phyloP scores from a whole-genome alignment of 2,113 vertebrate genomes.

The Ciconia stormi region DNA sequence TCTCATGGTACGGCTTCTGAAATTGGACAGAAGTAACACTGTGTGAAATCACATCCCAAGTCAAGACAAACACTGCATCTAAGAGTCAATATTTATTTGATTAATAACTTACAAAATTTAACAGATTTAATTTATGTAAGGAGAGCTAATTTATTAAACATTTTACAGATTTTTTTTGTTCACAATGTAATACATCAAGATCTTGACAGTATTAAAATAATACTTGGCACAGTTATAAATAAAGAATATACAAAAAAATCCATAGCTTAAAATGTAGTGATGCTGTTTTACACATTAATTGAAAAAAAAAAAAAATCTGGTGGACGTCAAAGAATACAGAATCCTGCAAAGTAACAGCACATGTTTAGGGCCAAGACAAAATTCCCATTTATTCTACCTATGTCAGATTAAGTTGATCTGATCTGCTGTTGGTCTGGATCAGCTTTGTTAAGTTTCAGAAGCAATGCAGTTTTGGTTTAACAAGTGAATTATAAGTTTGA shows the following conservation, averaged over 20 bases:
- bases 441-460: constrained; percentile 46
- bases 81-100: constrained; percentile 87
- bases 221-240: constrained; percentile 88
- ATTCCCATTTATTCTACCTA: constrained; percentile 64
- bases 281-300: constrained; percentile 69
- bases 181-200: constrained; percentile 82
- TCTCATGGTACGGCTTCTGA: neutral
- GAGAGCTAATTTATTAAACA: constrained; percentile 86
- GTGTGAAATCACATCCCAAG: constrained; percentile 36
- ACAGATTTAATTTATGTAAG: constrained; percentile 84
- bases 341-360: constrained; percentile 70
- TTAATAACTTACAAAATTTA: constrained; percentile 87
- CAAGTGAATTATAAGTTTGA: constrained; percentile 27
- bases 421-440: constrained; percentile 45
- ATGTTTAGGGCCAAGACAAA: constrained; percentile 73
- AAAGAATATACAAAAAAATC: constrained; percentile 80
- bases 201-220: constrained; percentile 83
- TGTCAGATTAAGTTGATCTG: constrained; percentile 45
- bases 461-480: constrained; percentile 47
- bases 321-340: constrained; percentile 69
- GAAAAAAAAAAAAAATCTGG: constrained; percentile 55
- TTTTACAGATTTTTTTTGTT: constrained; percentile 82
- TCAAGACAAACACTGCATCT: constrained; percentile 67
- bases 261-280: constrained; percentile 76
- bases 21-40: neutral